Evolutionary conservation across 2,888 invertebrate species (phyloP).

Genomic region (Molanna angustata): DNA sequence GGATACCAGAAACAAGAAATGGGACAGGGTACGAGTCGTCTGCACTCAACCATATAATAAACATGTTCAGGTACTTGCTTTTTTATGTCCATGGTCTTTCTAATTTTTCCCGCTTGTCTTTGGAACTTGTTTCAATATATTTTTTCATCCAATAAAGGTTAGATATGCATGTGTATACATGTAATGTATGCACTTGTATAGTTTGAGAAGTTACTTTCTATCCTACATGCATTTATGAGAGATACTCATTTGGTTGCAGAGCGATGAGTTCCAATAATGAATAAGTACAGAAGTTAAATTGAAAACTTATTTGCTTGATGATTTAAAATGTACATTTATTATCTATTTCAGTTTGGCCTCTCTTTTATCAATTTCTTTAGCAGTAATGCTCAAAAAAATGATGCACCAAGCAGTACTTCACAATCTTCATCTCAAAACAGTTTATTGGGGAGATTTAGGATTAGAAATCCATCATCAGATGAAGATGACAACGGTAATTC

Average conservation of each 20-base stretch:
- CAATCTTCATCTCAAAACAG: constrained; percentile 5
- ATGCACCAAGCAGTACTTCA: constrained; percentile 14
- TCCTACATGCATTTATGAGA: no score
- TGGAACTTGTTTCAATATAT: no score
- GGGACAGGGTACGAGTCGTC: constrained; percentile 79
- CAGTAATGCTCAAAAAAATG: constrained; percentile 41
- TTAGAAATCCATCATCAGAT: constrained; percentile 57
- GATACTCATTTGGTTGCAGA: no score
- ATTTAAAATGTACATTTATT: no score
- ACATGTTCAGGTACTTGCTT: constrained; percentile 57
- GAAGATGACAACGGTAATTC: constrained; percentile 42
- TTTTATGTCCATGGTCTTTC: no score
- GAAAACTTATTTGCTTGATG: no score
- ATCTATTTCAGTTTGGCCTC: constrained; percentile 67
- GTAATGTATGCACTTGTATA: no score
- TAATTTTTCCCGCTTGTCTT: no score
- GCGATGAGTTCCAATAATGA: no score
- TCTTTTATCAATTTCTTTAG: constrained; percentile 69
- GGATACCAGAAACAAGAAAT: constrained; percentile 60
- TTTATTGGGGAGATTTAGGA: constrained; percentile 47
- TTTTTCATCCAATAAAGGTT: no score
- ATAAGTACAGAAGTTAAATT: no score
- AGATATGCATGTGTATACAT: no score
- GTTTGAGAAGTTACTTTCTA: background rate
- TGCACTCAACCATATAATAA: constrained; percentile 88